Percentiles rank a stretch among this genome's conserved stretches.
These are phyloP conservation scores for Drosophila rubida DNA, from an alignment of 2,888 invertebrate species.

Conservation along the genomic window DNA sequence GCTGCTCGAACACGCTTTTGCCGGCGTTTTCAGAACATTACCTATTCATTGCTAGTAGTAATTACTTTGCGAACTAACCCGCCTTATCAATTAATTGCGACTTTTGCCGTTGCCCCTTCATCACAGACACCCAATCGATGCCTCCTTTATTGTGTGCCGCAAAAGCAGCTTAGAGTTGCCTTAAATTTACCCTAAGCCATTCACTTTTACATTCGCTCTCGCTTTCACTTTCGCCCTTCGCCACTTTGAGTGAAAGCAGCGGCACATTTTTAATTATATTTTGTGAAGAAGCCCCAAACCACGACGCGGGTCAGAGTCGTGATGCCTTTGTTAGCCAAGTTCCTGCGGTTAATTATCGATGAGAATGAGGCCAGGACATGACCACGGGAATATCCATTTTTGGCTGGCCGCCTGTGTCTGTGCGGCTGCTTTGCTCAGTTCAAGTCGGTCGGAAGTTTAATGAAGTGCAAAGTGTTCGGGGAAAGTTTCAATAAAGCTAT, in stretches of 20 bases:
- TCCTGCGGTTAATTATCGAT: slow-evolving; percentile 77
- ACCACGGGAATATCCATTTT: slow-evolving; percentile 37
- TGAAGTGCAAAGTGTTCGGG: slow-evolving; percentile 76
- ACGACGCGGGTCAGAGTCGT: not conserved
- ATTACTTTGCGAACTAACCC: slow-evolving; percentile 16
- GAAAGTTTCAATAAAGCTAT: slow-evolving; percentile 58
- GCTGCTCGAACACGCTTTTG: not conserved
- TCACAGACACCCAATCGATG: slow-evolving; percentile 26
- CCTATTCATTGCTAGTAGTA: slow-evolving; percentile 18
- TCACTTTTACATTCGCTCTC: slow-evolving; percentile 15
- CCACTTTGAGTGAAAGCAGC: slow-evolving; percentile 46
- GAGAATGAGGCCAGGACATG: slow-evolving; percentile 45
- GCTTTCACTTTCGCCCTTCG: slow-evolving; percentile 41
- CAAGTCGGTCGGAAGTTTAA: slow-evolving; percentile 69
- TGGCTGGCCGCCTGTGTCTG: slow-evolving; percentile 15
- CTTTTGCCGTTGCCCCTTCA: not conserved
- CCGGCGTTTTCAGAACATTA: not conserved
- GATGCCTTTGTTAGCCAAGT: slow-evolving; percentile 66
- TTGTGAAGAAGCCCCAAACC: slow-evolving; percentile 56
- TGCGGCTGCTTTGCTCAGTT: slow-evolving; percentile 32
- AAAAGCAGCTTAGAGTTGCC: slow-evolving; percentile 56
- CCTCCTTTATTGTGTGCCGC: slow-evolving; percentile 22
- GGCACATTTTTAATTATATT: slow-evolving; percentile 73
- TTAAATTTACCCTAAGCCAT: slow-evolving; percentile 30
- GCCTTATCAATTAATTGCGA: slow-evolving; percentile 31